A percentile compares a stretch with the other conserved stretches of the same genome.
phyloP scores from a whole-genome alignment of 2,888 invertebrate species.

The Drosophila peninsularis region DNA sequence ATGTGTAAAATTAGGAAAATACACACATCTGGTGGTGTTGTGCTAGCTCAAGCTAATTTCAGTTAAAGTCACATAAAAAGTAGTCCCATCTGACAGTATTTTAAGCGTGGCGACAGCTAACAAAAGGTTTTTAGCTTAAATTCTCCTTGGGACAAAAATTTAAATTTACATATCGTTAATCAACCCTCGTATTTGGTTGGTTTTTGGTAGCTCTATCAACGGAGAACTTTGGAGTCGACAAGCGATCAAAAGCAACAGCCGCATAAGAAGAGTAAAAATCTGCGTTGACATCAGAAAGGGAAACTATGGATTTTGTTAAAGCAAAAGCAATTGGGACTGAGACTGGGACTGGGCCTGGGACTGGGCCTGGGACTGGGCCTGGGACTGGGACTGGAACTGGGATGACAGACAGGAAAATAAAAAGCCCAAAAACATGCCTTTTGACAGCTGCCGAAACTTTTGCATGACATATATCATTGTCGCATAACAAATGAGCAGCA shows the following conservation, averaged over 20 bases:
- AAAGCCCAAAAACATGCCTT: conserved; percentile 67
- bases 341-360: conserved; percentile 19
- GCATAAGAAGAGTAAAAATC: conserved; percentile 32
- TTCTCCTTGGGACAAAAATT: conserved; percentile 14
- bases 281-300: conserved; percentile 12
- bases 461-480: conserved; percentile 82
- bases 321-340: conserved; percentile 27
- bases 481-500: conserved; percentile 77
- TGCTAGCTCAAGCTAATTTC: conserved; percentile 44
- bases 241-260: conserved; percentile 44
- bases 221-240: conserved; percentile 36
- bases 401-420: conserved; percentile 52
- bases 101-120: conserved; percentile 17
- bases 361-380: conserved; percentile 15
- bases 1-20: conserved; percentile 63
- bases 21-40: conserved; percentile 7
- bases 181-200: conserved; percentile 38
- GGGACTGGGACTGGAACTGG: conserved; percentile 21
- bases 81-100: conserved; percentile 43
- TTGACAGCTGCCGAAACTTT: conserved; percentile 82
- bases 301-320: conserved; percentile 14
- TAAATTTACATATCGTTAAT: conserved; percentile 53
- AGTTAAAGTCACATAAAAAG: conserved; percentile 1
- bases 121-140: conserved; percentile 33
- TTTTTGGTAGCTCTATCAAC: conserved; percentile 28